Evolutionary conservation across 35 echinoderm and acorn worm genomes (phyloP).

Genomic region (Patiria miniata): DNA sequence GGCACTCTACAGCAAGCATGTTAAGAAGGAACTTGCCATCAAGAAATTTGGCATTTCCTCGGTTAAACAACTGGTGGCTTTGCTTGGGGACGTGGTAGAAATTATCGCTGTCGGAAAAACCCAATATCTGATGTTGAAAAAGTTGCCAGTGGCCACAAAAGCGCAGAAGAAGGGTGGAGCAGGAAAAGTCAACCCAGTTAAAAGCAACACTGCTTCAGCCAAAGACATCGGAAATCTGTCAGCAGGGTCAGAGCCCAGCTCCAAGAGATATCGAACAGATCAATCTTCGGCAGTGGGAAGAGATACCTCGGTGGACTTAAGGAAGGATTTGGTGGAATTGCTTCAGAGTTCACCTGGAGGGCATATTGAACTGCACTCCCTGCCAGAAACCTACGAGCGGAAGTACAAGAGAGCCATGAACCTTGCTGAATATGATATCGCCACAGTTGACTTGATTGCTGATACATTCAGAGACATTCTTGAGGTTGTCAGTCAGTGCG

Average conservation of each 20-base stretch:
- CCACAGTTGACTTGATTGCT: not conserved
- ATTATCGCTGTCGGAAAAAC: not conserved
- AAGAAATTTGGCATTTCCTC: slow-evolving; percentile 1
- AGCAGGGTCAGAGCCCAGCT: too few species aligned
- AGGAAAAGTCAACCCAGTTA: too few species aligned
- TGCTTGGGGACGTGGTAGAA: not conserved
- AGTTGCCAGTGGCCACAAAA: not conserved
- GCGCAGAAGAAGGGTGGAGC: too few species aligned
- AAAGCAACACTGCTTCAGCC: too few species aligned
- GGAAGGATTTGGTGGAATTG: not conserved
- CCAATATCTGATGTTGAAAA: not conserved
- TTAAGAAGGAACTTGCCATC: not conserved
- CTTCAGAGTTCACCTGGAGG: slow-evolving; percentile 2
- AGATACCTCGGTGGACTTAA: not conserved
- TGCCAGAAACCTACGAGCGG: not conserved
- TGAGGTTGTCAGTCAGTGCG: not conserved
- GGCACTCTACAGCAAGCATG: not conserved
- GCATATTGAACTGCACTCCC: not conserved
- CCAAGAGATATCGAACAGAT: too few species aligned
- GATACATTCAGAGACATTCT: not conserved
- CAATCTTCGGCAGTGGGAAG: too few species aligned
- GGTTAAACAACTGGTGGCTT: not conserved
- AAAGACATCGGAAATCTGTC: too few species aligned
- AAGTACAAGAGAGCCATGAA: not conserved
- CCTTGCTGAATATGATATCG: not conserved